phyloP scores from a whole-genome alignment of 1,140 invertebrate species.

The Tetragnatha versicolor region DNA sequence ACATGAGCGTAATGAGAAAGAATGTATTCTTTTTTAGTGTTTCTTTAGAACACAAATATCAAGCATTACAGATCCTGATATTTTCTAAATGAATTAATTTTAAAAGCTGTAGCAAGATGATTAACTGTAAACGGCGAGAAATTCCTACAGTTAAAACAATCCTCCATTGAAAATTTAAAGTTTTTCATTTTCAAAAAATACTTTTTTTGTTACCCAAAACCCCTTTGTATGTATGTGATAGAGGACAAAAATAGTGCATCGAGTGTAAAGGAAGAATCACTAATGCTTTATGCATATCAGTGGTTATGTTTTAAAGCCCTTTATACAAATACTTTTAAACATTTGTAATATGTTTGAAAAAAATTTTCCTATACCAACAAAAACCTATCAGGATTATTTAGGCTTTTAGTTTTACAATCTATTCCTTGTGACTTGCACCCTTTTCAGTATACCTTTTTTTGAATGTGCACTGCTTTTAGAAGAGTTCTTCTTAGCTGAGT shows the following conservation, averaged over 20 bases:
- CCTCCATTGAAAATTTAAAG: too few relatives aligned
- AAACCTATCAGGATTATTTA: constrained; percentile 36
- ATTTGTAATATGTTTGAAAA: constrained; percentile 29
- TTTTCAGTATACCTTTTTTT: constrained; percentile 11
- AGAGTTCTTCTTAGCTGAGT: neutral
- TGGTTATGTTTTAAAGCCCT: constrained; percentile 43
- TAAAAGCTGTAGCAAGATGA: constrained; percentile 31
- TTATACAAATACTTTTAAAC: constrained; percentile 46
- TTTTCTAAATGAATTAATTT: too few relatives aligned
- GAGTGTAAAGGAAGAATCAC: constrained; percentile 11
- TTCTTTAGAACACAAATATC: constrained; percentile 29
- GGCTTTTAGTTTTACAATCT: too few relatives aligned
- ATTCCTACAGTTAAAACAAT: too few relatives aligned
- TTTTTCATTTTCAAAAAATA: constrained; percentile 20
- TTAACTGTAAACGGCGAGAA: too few relatives aligned
- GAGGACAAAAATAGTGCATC: constrained; percentile 47
- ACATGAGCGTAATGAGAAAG: constrained; percentile 23
- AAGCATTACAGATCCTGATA: constrained; percentile 39
- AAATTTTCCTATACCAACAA: constrained; percentile 40
- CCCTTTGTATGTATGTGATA: too few relatives aligned
- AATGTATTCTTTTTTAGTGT: constrained; percentile 7
- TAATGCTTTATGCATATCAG: constrained; percentile 18
- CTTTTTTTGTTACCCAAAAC: constrained; percentile 19
- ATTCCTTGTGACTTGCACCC: constrained; percentile 33
- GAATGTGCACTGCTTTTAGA: constrained; percentile 31